Conservation (phyloP, 2,797 vertebrate genomes). For the Syndactyla subalaris region DNA sequence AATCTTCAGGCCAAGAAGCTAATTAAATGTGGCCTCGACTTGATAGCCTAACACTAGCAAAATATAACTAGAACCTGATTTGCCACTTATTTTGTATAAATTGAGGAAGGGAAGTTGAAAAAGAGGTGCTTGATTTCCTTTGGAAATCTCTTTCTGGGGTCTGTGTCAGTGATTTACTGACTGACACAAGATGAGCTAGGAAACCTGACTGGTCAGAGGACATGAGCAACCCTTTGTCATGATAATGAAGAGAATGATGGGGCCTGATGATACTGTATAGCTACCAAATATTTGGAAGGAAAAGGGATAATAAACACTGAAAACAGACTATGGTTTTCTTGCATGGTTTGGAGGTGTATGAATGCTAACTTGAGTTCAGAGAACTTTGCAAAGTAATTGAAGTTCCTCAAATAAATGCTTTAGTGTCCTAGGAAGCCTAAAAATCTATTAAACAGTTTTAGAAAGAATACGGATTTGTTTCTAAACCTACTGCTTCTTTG, state of each 20-base stretch:
- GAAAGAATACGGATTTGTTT: background rate
- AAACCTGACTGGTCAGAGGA: background rate
- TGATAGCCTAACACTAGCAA: background rate
- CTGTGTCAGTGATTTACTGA: background rate
- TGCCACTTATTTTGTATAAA: background rate
- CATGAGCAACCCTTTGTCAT: background rate
- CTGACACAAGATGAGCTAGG: background rate
- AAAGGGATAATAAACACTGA: background rate
- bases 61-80: background rate
- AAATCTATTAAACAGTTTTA: background rate
- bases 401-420: background rate
- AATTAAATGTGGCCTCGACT: background rate
- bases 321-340: background rate
- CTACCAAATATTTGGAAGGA: background rate
- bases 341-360: background rate
- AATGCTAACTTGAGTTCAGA: background rate
- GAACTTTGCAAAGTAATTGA: background rate
- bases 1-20: background rate
- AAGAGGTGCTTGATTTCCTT: background rate
- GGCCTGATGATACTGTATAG: background rate
- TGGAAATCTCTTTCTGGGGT: background rate
- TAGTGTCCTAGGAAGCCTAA: background rate
- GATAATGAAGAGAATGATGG: accelerated
- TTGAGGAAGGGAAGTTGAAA: background rate
- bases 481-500: accelerated